phyloP scores from a whole-genome alignment of 2,797 vertebrate genomes.

The Notoglanidium macrostoma region DNA sequence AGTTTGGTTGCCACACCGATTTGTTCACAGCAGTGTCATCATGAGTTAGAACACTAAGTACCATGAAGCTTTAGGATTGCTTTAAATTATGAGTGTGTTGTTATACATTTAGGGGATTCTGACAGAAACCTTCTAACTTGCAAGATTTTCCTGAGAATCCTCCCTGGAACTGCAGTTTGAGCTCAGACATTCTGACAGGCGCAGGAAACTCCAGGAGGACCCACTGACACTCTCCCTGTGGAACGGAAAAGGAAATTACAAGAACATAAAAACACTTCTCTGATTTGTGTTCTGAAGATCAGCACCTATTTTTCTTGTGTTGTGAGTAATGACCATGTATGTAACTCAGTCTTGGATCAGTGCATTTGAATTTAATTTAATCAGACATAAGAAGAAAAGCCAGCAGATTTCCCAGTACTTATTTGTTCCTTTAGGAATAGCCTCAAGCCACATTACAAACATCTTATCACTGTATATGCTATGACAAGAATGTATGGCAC shows the following conservation, averaged over 20 bases:
- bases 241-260: background rate
- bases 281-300: background rate
- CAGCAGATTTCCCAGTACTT: background rate
- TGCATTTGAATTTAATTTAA: background rate
- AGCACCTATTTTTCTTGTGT: background rate
- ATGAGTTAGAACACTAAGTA: background rate
- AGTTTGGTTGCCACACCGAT: background rate
- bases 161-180: conserved; percentile 95
- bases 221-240: conserved; percentile 89
- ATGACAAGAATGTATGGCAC: background rate
- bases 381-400: background rate
- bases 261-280: background rate
- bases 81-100: background rate
- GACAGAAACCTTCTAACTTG: conserved; percentile 81
- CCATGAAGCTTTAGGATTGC: background rate
- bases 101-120: background rate
- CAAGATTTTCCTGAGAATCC: conserved; percentile 87
- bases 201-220: conserved; percentile 85
- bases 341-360: background rate
- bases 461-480: background rate
- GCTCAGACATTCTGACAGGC: conserved; percentile 73
- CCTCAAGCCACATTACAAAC: background rate
- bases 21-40: background rate
- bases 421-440: background rate
- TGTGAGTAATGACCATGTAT: background rate